These are phyloP conservation scores for Tachina fera DNA, from an alignment of 2,888 invertebrate genomes.

Conservation along the genomic window DNA sequence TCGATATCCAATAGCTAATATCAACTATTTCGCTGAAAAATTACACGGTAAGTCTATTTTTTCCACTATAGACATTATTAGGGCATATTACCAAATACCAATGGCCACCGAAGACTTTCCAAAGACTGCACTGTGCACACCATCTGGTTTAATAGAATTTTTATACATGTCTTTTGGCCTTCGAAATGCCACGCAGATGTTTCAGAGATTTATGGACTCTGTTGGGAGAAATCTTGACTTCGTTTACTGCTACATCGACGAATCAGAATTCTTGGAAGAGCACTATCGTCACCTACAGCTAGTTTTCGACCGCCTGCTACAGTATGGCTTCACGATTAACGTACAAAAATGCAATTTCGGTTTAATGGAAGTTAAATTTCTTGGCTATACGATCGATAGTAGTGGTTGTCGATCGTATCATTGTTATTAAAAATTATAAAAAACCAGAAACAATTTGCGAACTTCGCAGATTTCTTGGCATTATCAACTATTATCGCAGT, in stretches of 20 bases:
- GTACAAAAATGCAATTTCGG: neutral
- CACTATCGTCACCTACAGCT: conserved; percentile 27
- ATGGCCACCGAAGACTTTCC: conserved; percentile 61
- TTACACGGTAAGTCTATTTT: conserved; percentile 62
- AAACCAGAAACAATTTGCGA: conserved; percentile 1
- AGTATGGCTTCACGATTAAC: conserved; percentile 30
- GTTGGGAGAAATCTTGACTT: conserved; percentile 40
- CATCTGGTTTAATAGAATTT: conserved; percentile 29
- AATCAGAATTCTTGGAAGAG: conserved; percentile 35
- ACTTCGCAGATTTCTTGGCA: neutral
- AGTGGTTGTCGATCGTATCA: neutral
- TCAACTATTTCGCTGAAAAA: conserved; percentile 64
- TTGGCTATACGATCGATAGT: neutral
- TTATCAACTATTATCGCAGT: neutral
- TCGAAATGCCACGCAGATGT: conserved; percentile 52
- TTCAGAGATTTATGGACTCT: conserved; percentile 68
- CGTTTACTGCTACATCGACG: conserved; percentile 51
- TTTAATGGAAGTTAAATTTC: neutral
- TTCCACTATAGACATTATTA: conserved; percentile 61
- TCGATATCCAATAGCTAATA: conserved; percentile 34
- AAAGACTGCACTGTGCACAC: conserved; percentile 45
- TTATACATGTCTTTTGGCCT: conserved; percentile 33
- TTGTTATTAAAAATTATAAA: neutral
- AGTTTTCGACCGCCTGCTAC: neutral
- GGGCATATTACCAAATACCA: conserved; percentile 67